phyloP scores from a whole-genome alignment of 2,888 invertebrate genomes.

The Hemicrepidius hirtus region DNA sequence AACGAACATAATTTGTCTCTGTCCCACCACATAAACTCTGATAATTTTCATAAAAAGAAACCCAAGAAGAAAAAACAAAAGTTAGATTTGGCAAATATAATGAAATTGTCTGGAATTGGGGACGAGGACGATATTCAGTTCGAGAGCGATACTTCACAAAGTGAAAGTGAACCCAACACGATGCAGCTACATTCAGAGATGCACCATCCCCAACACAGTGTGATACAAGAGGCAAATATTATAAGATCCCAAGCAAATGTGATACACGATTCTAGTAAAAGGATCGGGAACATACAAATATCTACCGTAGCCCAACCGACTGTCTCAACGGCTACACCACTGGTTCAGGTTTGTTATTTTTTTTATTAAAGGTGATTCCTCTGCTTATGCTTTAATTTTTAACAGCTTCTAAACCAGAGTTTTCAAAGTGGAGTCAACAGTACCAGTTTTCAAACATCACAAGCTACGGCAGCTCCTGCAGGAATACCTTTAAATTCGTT shows the following conservation, averaged over 20 bases:
- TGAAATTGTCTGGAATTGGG: slow-evolving; percentile 81
- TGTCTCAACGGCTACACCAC: slow-evolving; percentile 69
- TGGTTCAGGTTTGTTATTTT: slow-evolving; percentile 64
- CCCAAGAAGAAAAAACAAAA: slow-evolving; percentile 75
- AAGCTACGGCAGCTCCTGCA: slow-evolving; percentile 43
- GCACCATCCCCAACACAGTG: slow-evolving; percentile 56
- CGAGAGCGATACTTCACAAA: slow-evolving; percentile 70
- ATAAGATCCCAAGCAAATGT: slow-evolving; percentile 55
- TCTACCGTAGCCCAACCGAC: slow-evolving; percentile 67
- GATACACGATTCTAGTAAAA: slow-evolving; percentile 63
- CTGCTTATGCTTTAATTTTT: neutral
- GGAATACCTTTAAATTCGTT: slow-evolving; percentile 50
- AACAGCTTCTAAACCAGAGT: slow-evolving; percentile 69
- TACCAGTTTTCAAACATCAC: slow-evolving; percentile 55
- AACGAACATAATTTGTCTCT: slow-evolving; percentile 43
- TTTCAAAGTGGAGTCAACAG: slow-evolving; percentile 67
- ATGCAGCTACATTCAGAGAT: slow-evolving; percentile 66
- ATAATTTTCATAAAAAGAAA: slow-evolving; percentile 74
- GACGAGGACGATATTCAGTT: slow-evolving; percentile 79
- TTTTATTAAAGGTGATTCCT: slow-evolving; percentile 2
- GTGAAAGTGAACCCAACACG: slow-evolving; percentile 68
- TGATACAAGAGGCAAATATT: slow-evolving; percentile 46
- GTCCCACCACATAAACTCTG: slow-evolving; percentile 33
- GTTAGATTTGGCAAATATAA: slow-evolving; percentile 82
- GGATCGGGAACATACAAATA: slow-evolving; percentile 69